Evolutionary conservation across 1,140 invertebrate genomes (phyloP).

Genomic region (Colletes gigas): DNA sequence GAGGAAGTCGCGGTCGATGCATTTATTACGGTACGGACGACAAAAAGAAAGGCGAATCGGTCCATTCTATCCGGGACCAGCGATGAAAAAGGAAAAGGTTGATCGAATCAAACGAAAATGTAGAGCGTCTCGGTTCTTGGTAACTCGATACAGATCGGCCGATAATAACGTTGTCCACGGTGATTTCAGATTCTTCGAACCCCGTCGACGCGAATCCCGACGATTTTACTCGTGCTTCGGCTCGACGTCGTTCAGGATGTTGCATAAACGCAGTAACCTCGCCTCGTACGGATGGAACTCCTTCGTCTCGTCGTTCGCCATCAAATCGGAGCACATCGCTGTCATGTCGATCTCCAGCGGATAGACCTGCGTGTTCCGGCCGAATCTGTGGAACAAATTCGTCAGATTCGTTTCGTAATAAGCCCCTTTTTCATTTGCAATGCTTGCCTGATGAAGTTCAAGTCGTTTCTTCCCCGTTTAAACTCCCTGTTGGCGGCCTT

Average conservation of each 20-base stretch:
- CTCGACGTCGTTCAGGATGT: constrained; percentile 51
- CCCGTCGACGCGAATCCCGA: constrained; percentile 3
- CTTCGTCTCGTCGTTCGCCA: constrained; percentile 32
- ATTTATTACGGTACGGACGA: background rate
- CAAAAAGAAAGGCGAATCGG: background rate
- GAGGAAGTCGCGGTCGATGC: background rate
- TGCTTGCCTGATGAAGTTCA: constrained; percentile 64
- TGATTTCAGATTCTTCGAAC: constrained; percentile 9
- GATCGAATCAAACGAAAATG: background rate
- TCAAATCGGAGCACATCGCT: constrained; percentile 62
- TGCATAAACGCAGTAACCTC: constrained; percentile 66
- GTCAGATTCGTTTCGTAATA: no score
- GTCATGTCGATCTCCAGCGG: constrained; percentile 57
- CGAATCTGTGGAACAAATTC: constrained; percentile 55
- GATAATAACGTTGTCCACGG: constrained; percentile 37
- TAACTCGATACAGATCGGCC: constrained; percentile 5
- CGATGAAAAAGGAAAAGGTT: background rate
- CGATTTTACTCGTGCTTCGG: constrained; percentile 38
- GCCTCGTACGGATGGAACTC: constrained; percentile 52
- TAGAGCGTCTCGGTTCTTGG: background rate
- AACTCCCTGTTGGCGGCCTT: constrained; percentile 25
- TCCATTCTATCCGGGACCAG: background rate
- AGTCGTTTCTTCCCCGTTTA: constrained; percentile 59
- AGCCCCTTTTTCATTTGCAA: background rate
- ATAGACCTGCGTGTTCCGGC: constrained; percentile 55